A percentile compares a stretch with the other conserved stretches of the same genome.
Conservation (phyloP, 2,888 invertebrate genomes). For the Hydriomena furcata region DNA sequence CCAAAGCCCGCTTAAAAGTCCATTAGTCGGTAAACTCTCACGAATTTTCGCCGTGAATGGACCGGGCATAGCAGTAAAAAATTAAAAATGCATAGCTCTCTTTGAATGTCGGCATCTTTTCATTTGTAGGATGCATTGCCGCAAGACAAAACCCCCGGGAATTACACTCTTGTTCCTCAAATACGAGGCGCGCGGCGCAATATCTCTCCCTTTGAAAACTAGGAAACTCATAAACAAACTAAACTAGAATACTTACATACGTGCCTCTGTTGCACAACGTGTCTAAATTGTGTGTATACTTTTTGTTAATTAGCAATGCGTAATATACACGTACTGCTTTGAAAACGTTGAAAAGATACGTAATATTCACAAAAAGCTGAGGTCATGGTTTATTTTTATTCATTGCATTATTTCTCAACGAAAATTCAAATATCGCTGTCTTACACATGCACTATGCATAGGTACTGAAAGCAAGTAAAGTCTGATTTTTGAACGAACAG, state of each 20-base stretch:
- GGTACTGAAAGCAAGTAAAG: slow-evolving; percentile 19
- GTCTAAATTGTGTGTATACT: slow-evolving; percentile 46
- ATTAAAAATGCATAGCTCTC: slow-evolving; percentile 72
- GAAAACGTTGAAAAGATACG: too few relatives aligned
- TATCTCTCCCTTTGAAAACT: slow-evolving; percentile 74
- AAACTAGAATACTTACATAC: slow-evolving; percentile 60
- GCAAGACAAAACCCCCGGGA: slow-evolving; percentile 78
- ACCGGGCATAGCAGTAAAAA: slow-evolving; percentile 49
- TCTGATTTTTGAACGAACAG: slow-evolving; percentile 20
- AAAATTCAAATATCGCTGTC: too few relatives aligned
- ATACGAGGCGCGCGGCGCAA: slow-evolving; percentile 68
- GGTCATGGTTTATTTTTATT: too few relatives aligned
- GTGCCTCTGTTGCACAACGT: slow-evolving; percentile 49
- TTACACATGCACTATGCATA: neutral
- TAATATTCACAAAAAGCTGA: too few relatives aligned
- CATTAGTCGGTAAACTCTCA: slow-evolving; percentile 50
- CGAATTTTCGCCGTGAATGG: slow-evolving; percentile 46
- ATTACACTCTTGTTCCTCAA: slow-evolving; percentile 77
- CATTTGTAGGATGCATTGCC: slow-evolving; percentile 71
- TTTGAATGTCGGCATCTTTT: slow-evolving; percentile 72
- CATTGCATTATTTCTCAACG: too few relatives aligned
- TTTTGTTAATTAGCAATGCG: slow-evolving; percentile 31
- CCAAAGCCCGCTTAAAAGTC: slow-evolving; percentile 54
- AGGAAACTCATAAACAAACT: slow-evolving; percentile 72
- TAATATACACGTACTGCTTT: too few relatives aligned